Conservation (phyloP, 1,140 invertebrate genomes). For the Temnothorax curvispinosus region DNA sequence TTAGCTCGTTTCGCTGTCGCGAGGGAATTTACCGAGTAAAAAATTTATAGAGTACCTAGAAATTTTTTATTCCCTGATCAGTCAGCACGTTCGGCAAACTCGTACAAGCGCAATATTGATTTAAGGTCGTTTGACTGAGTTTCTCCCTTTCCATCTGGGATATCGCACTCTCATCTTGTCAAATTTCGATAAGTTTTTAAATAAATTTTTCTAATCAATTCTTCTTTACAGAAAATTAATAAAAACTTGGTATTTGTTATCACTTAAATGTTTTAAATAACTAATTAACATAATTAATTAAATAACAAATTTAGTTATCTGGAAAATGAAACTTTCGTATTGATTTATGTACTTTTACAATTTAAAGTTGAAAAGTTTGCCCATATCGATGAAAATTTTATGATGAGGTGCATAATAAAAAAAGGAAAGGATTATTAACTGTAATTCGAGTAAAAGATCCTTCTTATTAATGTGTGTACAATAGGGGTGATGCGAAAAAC, state of each 20-base stretch:
- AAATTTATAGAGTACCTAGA: neutral
- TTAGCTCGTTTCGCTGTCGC: neutral
- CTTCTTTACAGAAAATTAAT: neutral
- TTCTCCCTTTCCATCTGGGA: neutral
- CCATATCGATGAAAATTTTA: neutral
- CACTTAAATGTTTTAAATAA: neutral
- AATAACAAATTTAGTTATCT: neutral
- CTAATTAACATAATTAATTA: neutral
- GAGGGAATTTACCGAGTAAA: neutral
- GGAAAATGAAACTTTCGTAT: neutral
- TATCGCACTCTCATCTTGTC: neutral
- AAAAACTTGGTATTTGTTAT: neutral
- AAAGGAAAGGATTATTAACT: too few species aligned
- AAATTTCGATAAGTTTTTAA: neutral
- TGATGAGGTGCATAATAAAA: neutral
- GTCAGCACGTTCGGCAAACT: slow-evolving; percentile 1
- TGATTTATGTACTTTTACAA: neutral
- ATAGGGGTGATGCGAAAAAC: neutral
- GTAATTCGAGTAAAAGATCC: neutral
- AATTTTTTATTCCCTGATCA: neutral
- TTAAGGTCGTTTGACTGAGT: neutral
- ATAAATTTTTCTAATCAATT: neutral
- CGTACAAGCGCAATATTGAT: neutral
- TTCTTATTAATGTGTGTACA: neutral
- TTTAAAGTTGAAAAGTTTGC: neutral